Evolutionary conservation across 1,140 invertebrate genomes (phyloP), one percentile per base, ranked within the genome.

Genomic region (Oedothorax gibbosus): DNA sequence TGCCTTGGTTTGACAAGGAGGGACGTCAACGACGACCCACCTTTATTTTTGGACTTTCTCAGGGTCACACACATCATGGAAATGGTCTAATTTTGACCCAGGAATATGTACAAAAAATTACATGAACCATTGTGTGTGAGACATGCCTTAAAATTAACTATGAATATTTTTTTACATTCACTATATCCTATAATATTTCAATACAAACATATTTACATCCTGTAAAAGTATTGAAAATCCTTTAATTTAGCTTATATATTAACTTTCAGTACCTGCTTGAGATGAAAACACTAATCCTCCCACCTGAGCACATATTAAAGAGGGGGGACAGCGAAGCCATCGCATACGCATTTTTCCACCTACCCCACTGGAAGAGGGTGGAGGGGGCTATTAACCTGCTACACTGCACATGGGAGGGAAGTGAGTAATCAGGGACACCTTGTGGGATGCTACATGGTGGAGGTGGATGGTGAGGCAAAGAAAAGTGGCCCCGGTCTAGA

Each of bases 281-380:
- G 93, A 97, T 97, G 93, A 99, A 99, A 88, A 94, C 96, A 65
- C 91, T 99, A 8, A 98, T 98, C 85, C 91, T 99, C 86, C 98
- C 98, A 69, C 97, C 98, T 0, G 98, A 99, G 90, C 98, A 99
- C 90, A 95, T 99, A 87, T 91, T 99, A 49, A 98, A 98, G 91
- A 92, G 98, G 86, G 98, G 98, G n/a, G 98, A 99, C 90, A 98
- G 96, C 53, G 98, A 99, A 91, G 98, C 98, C 0, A 93, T 99
- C 86, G 96, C 97, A 7, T 99, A 99, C 90, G 94, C 97, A 35
- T 99, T 99, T 90, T 99, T 97, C 90, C 98, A 99, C 90, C 90
- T 99, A 49, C 92, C 94, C 60, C 98, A 99, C 91, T 99, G 98
- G 98, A 98, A 98, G 90, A 93, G 95, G 87, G 94, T 98, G 85